A percentile compares a stretch with the other conserved stretches of the same genome.
These are phyloP conservation scores for Hycleus phaleratus DNA, from an alignment of 1,140 invertebrate species.

Conservation along the genomic window DNA sequence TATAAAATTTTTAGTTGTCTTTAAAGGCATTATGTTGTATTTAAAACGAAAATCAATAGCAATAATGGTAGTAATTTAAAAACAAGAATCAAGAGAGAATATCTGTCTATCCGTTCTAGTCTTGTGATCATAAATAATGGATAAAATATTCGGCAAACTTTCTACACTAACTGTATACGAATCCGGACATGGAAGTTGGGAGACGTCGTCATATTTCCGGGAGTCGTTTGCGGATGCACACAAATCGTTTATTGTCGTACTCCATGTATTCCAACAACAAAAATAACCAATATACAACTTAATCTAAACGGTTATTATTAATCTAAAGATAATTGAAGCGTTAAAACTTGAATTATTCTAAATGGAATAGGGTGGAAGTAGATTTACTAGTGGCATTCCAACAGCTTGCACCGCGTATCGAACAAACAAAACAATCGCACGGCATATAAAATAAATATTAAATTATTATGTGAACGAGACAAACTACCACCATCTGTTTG, in stretches of 20 bases:
- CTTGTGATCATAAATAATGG: conserved; percentile 27
- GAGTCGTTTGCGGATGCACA: conserved; percentile 15
- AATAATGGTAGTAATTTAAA: neutral
- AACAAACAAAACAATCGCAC: conserved; percentile 16
- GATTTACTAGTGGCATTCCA: conserved; percentile 14
- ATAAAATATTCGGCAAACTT: conserved; percentile 30
- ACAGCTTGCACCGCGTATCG: conserved; percentile 23
- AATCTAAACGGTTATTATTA: no score
- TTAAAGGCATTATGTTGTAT: neutral
- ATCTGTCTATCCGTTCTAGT: conserved; percentile 19
- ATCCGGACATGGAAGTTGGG: conserved; percentile 25
- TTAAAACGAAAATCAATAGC: neutral
- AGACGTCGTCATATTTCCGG: conserved; percentile 28
- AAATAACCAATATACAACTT: no score
- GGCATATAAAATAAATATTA: conserved; percentile 22
- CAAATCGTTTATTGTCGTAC: conserved; percentile 10
- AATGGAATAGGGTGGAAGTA: no score
- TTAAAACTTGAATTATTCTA: no score
- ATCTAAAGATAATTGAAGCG: no score
- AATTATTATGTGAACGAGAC: conserved; percentile 25
- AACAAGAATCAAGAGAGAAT: neutral
- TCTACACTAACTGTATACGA: neutral
- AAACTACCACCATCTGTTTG: conserved; percentile 14
- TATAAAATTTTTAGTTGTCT: neutral
- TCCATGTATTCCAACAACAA: no score